Percentiles rank a stretch among this genome's conserved stretches.
These are phyloP conservation scores for Oreochromis spilurus DNA, from an alignment of 2,113 vertebrate species.

Conservation along the genomic window DNA sequence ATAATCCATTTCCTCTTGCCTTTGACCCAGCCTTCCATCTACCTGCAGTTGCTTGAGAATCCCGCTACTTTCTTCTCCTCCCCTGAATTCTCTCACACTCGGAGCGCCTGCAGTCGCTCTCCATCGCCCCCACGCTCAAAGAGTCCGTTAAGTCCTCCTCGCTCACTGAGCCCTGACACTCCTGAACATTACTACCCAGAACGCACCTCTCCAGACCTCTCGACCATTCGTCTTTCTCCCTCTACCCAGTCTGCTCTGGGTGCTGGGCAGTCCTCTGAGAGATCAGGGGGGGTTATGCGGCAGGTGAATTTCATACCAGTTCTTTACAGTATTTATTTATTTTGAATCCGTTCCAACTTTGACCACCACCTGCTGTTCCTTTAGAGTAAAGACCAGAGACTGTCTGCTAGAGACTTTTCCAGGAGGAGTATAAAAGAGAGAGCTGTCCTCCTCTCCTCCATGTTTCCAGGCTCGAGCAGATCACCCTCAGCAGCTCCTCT, in stretches of 20 bases:
- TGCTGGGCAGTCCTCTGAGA: conserved; percentile 74
- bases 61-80: conserved; percentile 1
- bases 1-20: not conserved
- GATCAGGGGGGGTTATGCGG: conserved; percentile 76
- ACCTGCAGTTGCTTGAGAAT: conserved; percentile 60
- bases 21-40: conserved; percentile 53
- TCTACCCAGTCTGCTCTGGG: conserved; percentile 31
- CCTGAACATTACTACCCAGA: conserved; percentile 42
- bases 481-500: not conserved
- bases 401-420: conserved; percentile 82
- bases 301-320: conserved; percentile 75
- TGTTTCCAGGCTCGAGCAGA: conserved; percentile 78
- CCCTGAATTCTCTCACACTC: not conserved
- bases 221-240: not conserved
- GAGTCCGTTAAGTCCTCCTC: not conserved
- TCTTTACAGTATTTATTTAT: not conserved
- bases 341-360: not conserved
- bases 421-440: conserved; percentile 89
- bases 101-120: not conserved
- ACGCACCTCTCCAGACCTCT: conserved; percentile 31
- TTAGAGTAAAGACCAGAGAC: conserved; percentile 79
- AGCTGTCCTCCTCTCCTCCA: conserved; percentile 83
- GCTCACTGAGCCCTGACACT: conserved; percentile 39
- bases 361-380: not conserved
- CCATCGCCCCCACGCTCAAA: conserved; percentile 4